These are phyloP conservation scores for Dasypolia templi DNA, from an alignment of 2,888 invertebrate genomes.

Conservation along the genomic window DNA sequence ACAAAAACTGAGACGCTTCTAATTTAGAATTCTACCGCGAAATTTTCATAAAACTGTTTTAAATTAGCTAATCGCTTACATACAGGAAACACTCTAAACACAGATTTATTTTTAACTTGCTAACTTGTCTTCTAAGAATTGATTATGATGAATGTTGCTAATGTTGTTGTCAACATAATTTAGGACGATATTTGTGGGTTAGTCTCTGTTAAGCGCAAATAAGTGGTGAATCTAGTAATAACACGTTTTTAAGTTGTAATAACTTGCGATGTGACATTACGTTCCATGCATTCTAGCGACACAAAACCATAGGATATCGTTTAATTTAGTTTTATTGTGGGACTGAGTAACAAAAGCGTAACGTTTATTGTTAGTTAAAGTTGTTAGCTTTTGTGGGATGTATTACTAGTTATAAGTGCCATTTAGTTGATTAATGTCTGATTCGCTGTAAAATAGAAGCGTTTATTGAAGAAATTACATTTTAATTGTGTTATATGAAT, in stretches of 20 bases:
- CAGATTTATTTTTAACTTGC: neutral
- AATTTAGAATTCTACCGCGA: too few relatives aligned
- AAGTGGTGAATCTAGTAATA: constrained; percentile 77
- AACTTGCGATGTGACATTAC: constrained; percentile 74
- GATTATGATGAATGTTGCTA: neutral
- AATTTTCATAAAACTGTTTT: neutral
- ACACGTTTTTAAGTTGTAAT: constrained; percentile 76
- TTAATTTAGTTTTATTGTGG: constrained; percentile 46
- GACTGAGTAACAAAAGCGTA: constrained; percentile 14
- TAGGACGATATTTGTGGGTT: constrained; percentile 23
- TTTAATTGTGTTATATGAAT: neutral
- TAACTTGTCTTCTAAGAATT: constrained; percentile 16
- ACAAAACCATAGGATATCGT: constrained; percentile 42
- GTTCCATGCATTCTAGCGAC: constrained; percentile 56
- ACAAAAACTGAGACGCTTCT: neutral
- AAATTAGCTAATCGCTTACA: neutral
- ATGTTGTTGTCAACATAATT: constrained; percentile 60
- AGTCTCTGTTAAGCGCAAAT: constrained; percentile 38
- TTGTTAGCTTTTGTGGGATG: neutral
- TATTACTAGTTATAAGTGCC: neutral
- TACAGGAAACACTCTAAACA: neutral
- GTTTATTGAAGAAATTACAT: neutral
- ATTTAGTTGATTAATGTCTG: neutral
- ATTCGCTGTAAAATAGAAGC: neutral
- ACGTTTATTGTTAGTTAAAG: neutral